Conservation (phyloP, 1,140 invertebrate species). For the Oncopodura yosiiana region DNA sequence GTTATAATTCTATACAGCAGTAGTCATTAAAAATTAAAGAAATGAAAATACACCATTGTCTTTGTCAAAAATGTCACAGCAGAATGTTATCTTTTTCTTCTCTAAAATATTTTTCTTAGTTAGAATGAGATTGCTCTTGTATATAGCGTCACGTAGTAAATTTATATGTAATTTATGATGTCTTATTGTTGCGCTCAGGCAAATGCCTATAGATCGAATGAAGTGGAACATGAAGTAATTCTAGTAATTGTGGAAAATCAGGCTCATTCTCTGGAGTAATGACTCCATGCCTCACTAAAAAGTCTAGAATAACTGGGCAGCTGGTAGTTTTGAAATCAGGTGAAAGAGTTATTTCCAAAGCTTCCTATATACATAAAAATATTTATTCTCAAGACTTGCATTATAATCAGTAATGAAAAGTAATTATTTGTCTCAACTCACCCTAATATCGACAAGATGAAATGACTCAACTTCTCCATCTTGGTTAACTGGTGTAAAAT, state of each 20-base stretch:
- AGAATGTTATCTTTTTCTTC: too few relatives aligned
- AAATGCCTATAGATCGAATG: slow-evolving; percentile 56
- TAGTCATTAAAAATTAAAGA: too few relatives aligned
- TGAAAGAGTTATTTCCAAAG: slow-evolving; percentile 63
- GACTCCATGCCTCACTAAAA: slow-evolving; percentile 78
- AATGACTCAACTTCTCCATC: slow-evolving; percentile 90
- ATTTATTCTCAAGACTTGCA: background rate
- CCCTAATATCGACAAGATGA: slow-evolving; percentile 66
- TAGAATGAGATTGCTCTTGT: too few relatives aligned
- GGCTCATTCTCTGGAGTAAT: slow-evolving; percentile 79
- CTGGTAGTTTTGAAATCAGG: slow-evolving; percentile 86
- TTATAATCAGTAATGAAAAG: background rate
- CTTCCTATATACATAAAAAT: slow-evolving; percentile 37
- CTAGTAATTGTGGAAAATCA: slow-evolving; percentile 69
- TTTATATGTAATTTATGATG: too few relatives aligned
- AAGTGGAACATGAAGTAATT: slow-evolving; percentile 73
- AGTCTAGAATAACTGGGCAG: slow-evolving; percentile 78
- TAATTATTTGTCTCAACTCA: slow-evolving; percentile 43
- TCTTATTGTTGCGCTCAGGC: too few relatives aligned
- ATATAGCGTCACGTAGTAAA: too few relatives aligned
- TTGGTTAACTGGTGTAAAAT: slow-evolving; percentile 78
- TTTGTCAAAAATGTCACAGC: too few relatives aligned
- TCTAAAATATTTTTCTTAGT: too few relatives aligned
- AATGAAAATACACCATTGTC: too few relatives aligned
- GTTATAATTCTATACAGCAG: too few relatives aligned